Evolutionary conservation across 2,797 vertebrate genomes (phyloP), one percentile per base, ranked within the genome.

Genomic region (Esox masquinongy): DNA sequence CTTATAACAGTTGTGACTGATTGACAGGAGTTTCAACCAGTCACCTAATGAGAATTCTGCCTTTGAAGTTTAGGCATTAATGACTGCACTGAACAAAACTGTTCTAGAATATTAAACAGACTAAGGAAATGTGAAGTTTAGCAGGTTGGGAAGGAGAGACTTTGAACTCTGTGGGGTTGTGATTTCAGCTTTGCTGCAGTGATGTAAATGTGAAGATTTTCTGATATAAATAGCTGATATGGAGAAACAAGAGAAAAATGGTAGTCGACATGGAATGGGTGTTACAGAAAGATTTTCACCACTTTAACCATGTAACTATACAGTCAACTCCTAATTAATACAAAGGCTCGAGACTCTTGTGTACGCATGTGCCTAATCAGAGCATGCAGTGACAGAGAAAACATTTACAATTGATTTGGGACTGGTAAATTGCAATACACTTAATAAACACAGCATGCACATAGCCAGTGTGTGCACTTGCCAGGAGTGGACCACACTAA

Each of bases 61-160:
- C 93, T 95, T 95, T 95, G 94, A 93, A 93, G 94, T 94, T 82
- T 80, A 80, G 87, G 88, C 90, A 78, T 92, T 93, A 94, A 93
- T 92, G 92, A 91, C 91, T 88, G 92, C 93, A 93, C 91, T n/a
- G 49, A 34, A 71, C 26, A 53, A 71, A 51, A 70, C 47, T 16
- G 43, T 70, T 47, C 47, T 22, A 70, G 39, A 93, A 93, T 95
- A 94, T 94, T 94, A 84, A 91, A 83, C 89, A 92, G 92, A 87
- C 89, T 75, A 83, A 92, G 90, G 89, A 92, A 91, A 90, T 89
- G 87, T 88, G 89, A 92, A 89, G 89, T 91, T 92, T 93, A 91
- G 86, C 89, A 88, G 91, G 91, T 92, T 91, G 88, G 85, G 89
- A 89, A 87, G 81, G 85, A 67, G 86, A 90, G 90, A 92, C 92